These are phyloP conservation scores for Synodontis membranacea DNA, from an alignment of 2,113 vertebrate species.

Conservation along the genomic window DNA sequence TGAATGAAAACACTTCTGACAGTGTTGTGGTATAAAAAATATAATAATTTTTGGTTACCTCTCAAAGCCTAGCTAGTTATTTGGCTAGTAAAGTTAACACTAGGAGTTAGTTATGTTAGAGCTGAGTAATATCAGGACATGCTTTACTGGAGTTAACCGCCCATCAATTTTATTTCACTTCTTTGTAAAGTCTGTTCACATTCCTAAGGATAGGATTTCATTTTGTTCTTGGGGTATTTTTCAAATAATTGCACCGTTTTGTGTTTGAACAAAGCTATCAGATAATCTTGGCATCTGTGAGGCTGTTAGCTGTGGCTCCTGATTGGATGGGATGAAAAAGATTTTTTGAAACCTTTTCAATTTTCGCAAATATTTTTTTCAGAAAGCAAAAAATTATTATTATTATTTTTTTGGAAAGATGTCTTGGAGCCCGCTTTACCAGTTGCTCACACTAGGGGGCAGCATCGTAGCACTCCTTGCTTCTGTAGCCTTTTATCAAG, in stretches of 20 bases:
- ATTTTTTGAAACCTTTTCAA: too few relatives aligned
- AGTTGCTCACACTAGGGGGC: conserved; percentile 23
- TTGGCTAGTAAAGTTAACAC: neutral
- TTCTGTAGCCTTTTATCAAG: neutral
- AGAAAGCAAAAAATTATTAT: too few relatives aligned
- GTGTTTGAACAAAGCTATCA: neutral
- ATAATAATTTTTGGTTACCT: too few relatives aligned
- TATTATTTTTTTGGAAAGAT: neutral
- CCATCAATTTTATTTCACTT: too few relatives aligned
- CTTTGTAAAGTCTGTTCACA: too few relatives aligned
- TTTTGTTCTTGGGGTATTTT: neutral
- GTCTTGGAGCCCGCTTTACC: neutral
- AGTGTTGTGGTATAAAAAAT: neutral
- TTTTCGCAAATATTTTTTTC: too few relatives aligned
- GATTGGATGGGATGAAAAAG: neutral
- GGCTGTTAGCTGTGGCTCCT: neutral
- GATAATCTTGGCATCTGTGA: neutral
- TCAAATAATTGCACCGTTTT: neutral
- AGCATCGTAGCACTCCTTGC: neutral
- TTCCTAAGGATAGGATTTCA: neutral
- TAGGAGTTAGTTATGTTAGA: neutral
- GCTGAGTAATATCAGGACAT: neutral
- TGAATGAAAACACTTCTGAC: neutral
- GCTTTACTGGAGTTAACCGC: too few relatives aligned
- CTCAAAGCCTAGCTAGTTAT: neutral